A percentile compares a stretch with the other conserved stretches of the same genome.
Evolutionary conservation across 2,797 vertebrate genomes (phyloP).

Genomic region (Coreius guichenoti): DNA sequence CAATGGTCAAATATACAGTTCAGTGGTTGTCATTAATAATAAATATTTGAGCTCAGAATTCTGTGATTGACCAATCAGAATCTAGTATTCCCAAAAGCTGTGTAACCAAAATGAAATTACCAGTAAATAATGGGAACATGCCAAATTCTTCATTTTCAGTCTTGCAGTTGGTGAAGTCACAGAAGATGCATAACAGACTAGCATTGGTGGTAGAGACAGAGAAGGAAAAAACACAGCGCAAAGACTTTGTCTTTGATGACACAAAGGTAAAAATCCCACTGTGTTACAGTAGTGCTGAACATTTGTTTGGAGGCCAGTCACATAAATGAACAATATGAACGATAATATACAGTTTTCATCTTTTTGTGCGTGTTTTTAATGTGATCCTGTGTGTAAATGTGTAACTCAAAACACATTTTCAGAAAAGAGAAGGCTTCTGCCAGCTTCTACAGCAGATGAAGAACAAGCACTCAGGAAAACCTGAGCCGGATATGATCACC

Average conservation of each 20-base stretch:
- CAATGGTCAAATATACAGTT: background rate
- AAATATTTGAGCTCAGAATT: background rate
- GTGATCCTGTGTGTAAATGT: constrained; percentile 37
- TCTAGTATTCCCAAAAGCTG: background rate
- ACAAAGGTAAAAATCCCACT: constrained; percentile 83
- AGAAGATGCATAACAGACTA: constrained; percentile 91
- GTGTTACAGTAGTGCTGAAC: background rate
- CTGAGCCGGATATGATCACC: constrained; percentile 97
- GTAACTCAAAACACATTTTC: constrained; percentile 47
- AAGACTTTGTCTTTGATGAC: constrained; percentile 93
- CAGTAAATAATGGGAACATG: constrained; percentile 2
- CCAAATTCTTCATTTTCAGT: constrained; percentile 76
- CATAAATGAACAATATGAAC: background rate
- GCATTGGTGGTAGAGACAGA: constrained; percentile 90
- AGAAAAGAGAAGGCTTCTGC: constrained; percentile 98
- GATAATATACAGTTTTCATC: background rate
- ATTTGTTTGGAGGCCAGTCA: background rate
- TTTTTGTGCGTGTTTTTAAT: constrained; percentile 5
- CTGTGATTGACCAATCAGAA: background rate
- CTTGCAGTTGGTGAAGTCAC: constrained; percentile 95
- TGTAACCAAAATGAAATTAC: background rate
- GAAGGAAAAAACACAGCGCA: constrained; percentile 90
- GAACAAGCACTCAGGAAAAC: constrained; percentile 94
- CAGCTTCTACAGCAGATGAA: constrained; percentile 99
- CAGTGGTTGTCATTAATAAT: background rate